A percentile compares a stretch with the other conserved stretches of the same genome.
Evolutionary conservation across 2,888 invertebrate genomes (phyloP).

Genomic region (Syritta pipiens): DNA sequence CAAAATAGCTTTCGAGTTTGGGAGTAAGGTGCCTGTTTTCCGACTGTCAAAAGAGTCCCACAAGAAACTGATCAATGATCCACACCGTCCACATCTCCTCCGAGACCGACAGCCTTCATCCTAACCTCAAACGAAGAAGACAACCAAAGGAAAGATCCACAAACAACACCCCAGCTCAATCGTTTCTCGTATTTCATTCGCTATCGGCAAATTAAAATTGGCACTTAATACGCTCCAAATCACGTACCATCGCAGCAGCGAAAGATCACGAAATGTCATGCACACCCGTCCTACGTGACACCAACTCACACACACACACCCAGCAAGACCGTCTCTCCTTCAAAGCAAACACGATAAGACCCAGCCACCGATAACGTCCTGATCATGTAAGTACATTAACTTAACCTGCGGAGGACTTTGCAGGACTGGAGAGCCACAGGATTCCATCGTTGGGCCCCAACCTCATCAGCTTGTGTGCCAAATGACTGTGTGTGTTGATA

Average conservation of each 20-base stretch:
- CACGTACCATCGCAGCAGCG: slow-evolving; percentile 60
- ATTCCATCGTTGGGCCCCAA: too few species aligned
- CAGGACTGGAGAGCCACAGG: too few species aligned
- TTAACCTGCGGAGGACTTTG: too few species aligned
- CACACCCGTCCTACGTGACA: slow-evolving; percentile 53
- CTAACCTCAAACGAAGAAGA: background rate
- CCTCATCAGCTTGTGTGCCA: slow-evolving; percentile 67
- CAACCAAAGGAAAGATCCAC: background rate
- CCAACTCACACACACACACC: slow-evolving; percentile 8
- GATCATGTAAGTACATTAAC: slow-evolving; percentile 67
- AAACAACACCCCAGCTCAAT: slow-evolving; percentile 47
- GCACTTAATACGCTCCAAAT: slow-evolving; percentile 65
- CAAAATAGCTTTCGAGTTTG: too few species aligned
- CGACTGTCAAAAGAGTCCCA: too few species aligned
- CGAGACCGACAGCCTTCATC: too few species aligned
- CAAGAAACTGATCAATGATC: too few species aligned
- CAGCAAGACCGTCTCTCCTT: too few species aligned
- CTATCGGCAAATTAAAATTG: slow-evolving; percentile 65
- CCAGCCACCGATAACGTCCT: slow-evolving; percentile 55
- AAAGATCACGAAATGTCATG: slow-evolving; percentile 59
- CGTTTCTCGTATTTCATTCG: slow-evolving; percentile 63
- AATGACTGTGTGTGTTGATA: slow-evolving; percentile 68
- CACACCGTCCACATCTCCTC: too few species aligned
- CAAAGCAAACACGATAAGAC: slow-evolving; percentile 59
- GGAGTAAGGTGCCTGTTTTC: too few species aligned